Evolutionary conservation across 2,888 invertebrate species (phyloP).

Genomic region (Drosophila rellima): DNA sequence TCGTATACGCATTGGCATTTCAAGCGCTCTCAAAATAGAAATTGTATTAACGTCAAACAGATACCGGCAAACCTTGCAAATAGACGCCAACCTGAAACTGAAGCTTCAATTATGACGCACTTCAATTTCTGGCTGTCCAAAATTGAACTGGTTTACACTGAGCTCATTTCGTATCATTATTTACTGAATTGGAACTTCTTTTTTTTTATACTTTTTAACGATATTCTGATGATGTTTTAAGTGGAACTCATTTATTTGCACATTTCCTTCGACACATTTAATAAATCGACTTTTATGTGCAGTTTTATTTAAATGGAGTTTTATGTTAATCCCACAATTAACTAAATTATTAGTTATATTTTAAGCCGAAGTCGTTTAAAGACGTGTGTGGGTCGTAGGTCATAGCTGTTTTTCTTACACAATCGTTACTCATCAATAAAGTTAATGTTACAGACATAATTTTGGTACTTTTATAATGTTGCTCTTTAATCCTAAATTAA

Average conservation of each 20-base stretch:
- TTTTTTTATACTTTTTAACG: background rate
- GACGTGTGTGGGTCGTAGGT: background rate
- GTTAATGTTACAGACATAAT: background rate
- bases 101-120: constrained; percentile 41
- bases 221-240: constrained; percentile 21
- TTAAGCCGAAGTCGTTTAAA: background rate
- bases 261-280: constrained; percentile 10
- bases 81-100: constrained; percentile 6
- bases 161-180: constrained; percentile 11
- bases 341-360: background rate
- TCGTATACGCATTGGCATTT: constrained; percentile 54
- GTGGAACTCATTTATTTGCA: constrained; percentile 19
- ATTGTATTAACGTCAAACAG: constrained; percentile 3
- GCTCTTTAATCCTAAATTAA: background rate
- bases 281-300: constrained; percentile 8
- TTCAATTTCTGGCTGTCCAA: constrained; percentile 1
- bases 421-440: background rate
- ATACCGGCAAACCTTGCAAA: constrained; percentile 13
- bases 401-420: background rate
- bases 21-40: constrained; percentile 25
- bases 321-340: background rate
- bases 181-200: constrained; percentile 8
- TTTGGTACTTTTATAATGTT: background rate
- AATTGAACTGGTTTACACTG: constrained; percentile 30
- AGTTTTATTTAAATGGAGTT: constrained; percentile 5